A percentile compares a stretch with the other conserved stretches of the same genome.
These are phyloP conservation scores for Drosophila crucigera DNA, from an alignment of 2,888 invertebrate genomes.

Conservation along the genomic window DNA sequence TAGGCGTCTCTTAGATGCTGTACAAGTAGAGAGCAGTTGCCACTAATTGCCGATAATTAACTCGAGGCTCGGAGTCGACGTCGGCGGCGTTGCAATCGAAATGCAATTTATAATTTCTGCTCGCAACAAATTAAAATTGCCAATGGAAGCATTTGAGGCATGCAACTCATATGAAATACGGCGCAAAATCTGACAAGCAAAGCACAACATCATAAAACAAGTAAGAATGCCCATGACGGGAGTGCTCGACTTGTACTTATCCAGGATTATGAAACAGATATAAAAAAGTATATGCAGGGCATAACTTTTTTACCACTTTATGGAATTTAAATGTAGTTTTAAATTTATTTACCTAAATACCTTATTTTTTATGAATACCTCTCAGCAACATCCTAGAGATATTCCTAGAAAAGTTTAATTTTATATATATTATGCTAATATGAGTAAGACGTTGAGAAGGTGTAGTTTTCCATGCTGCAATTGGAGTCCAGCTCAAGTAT, in stretches of 20 bases:
- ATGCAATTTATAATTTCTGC: conserved; percentile 78
- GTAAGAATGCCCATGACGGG: conserved; percentile 24
- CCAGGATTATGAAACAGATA: not conserved
- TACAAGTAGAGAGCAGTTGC: conserved; percentile 50
- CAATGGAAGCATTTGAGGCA: conserved; percentile 68
- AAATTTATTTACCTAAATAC: not conserved
- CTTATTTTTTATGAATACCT: not conserved
- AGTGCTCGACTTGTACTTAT: conserved; percentile 7
- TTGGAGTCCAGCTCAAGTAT: not conserved
- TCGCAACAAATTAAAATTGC: conserved; percentile 78
- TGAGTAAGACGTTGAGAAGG: not conserved
- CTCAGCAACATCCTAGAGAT: not conserved
- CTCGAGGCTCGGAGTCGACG: conserved; percentile 49
- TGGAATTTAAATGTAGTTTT: not conserved
- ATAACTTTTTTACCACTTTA: not conserved
- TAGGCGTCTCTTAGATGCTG: conserved; percentile 32
- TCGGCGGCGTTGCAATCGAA: conserved; percentile 47
- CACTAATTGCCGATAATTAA: conserved; percentile 71
- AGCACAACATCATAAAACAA: conserved; percentile 65
- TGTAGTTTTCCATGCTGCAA: not conserved
- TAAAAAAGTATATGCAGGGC: not conserved
- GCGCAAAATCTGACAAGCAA: conserved; percentile 72
- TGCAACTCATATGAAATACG: conserved; percentile 57
- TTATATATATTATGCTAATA: not conserved
- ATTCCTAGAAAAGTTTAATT: not conserved